Evolutionary conservation across 1,140 invertebrate species (phyloP), one percentile per base, ranked within the genome.

Genomic region (Apis cerana): DNA sequence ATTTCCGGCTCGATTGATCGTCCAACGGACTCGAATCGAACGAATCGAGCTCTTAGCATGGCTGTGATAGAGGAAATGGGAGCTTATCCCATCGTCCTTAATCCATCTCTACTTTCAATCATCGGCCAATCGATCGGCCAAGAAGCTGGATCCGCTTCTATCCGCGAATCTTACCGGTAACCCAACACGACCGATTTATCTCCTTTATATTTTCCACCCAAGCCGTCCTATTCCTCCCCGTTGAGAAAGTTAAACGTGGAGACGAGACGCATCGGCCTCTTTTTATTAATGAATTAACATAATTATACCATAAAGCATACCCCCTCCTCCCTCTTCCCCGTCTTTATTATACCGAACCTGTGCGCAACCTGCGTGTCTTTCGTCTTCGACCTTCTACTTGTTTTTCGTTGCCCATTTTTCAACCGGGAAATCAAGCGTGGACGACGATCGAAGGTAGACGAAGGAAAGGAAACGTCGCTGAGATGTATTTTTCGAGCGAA

Each of bases 241-340:
- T 8, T 17, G 67, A 23, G 58, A 72, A 77, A 69, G 50, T 43
- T 64, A 56, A 74, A 64, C 74, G 62, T 27, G 64, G 27, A 61
- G 64, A 27, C 69, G 64, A 15, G 33, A 69, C 58, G 59, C 64
- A 83, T 70, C 33, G 7, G 2, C 4, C 33, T 43, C 71, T 85
- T 82, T 88, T 91, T 90, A 91, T 91, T 91, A 91, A 91, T 77
- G 78, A 90, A 90, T 91, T 91, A 90, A 87, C 90, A 91, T 91
- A 90, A 91, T 91, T 91, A 91, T 90, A 84, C 88, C 86, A 90
- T 88, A 87, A 88, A 79, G 79, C 33, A 43, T 64, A 84, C 71
- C 82, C 2, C 33, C 2, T 27, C 27, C 27, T 27, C 27, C 2
- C 27, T 3, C 33, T 33, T 33, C 33, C 33, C 69, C 77, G 82